Base-by-base conservation (phyloP, 2,113 vertebrate species). In the Hippocampus comes region DNA sequence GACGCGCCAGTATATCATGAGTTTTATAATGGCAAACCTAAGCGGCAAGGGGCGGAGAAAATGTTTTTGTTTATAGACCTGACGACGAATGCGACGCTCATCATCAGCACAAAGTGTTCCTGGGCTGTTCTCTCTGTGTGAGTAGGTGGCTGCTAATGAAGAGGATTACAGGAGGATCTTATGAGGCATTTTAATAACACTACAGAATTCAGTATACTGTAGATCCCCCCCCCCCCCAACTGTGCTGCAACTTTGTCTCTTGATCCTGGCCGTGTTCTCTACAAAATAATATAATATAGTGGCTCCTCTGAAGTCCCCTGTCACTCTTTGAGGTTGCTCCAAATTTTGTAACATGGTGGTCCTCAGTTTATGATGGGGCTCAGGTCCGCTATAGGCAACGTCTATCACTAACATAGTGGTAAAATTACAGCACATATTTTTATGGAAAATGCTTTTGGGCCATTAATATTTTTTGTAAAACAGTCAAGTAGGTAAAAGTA, bases 71-170 rank as follows among this genome's bases (percentile, higher is more conserved):
- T 46, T 66, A 27, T 23, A 48, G 14, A 14, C 42, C 27, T 34
- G 59, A 30, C 38, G 43, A 48, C 18, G 43, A 66, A 48, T 48
- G n/a, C 43, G 5, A 27, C 43, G 64, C 64, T 48, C 23, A 18
- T 66, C 63, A 66, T 48, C 63, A 66, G 42, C 42, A 66, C 63
- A 66, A 66, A 66, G 63, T 66, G 63, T 66, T 66, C 41, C 63
- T n/a, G 14, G 63, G 11, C n/a, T 46, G 63, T 46, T 12, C 43
- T 14, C 42, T 14, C 42, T 25, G 21, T 66, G 23, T 48, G 64
- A 27, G 64, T 66, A 27, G 63, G 63, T 66, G 63, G 42, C 42
- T n/a, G n/a, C 63, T 66, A 66, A 66, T 66, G n/a, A 46, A 46
- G n/a, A 66, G 63, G 41, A 65, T 65, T 65, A 65, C 42, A 46